A percentile compares a stretch with the other conserved stretches of the same genome.
Evolutionary conservation across 2,888 invertebrate species (phyloP).

Genomic region (Amphipyra tragopoginis): DNA sequence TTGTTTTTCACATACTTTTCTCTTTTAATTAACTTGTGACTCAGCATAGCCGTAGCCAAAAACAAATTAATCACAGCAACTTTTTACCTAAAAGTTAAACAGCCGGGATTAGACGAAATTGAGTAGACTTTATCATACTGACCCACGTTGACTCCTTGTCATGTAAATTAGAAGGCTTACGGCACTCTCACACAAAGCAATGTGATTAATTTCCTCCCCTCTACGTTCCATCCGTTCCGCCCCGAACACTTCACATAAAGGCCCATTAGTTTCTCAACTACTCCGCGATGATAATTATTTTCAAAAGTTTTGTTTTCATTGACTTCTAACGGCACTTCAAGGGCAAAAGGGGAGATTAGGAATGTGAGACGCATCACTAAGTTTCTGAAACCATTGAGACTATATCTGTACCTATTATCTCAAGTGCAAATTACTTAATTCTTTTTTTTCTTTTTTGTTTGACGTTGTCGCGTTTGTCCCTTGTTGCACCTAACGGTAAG

Average conservation of each 20-base stretch:
- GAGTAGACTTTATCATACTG: conserved; percentile 50
- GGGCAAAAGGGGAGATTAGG: conserved; percentile 22
- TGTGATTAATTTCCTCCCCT: conserved; percentile 48
- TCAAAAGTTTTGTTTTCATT: conserved; percentile 47
- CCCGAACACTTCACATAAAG: conserved; percentile 23
- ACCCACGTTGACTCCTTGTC: conserved; percentile 58
- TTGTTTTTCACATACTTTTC: too few species aligned
- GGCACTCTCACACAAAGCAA: conserved; percentile 50
- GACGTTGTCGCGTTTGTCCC: too few species aligned
- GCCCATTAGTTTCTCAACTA: conserved; percentile 43
- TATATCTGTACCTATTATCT: too few species aligned
- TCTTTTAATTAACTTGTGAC: too few species aligned
- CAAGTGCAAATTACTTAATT: too few species aligned
- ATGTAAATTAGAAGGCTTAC: conserved; percentile 63
- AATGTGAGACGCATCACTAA: conserved; percentile 42
- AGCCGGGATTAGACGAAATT: conserved; percentile 11
- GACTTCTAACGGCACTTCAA: conserved; percentile 32
- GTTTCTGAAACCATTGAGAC: neutral
- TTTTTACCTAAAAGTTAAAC: conserved; percentile 15
- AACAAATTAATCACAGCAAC: neutral
- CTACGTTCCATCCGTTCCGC: conserved; percentile 3
- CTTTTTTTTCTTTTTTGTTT: too few species aligned
- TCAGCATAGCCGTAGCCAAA: too few species aligned
- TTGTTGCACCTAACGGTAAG: too few species aligned
- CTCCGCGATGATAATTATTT: conserved; percentile 41